Conservation (phyloP, 2,797 vertebrate species). For the Arrhamphus sclerolepis region DNA sequence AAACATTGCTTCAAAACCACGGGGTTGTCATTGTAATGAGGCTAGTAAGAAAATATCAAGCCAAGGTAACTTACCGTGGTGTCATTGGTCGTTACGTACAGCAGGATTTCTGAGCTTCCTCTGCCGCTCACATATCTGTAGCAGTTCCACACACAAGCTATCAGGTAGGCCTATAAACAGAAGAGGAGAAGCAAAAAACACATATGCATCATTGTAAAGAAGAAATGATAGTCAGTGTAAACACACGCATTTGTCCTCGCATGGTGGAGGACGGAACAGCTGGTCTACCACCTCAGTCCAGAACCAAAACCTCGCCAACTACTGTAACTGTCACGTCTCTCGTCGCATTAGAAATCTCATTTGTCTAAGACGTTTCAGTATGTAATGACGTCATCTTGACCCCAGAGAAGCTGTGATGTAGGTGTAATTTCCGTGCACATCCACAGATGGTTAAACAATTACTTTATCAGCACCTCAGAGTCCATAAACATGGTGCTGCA, state of each 20-base stretch:
- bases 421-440: slow-evolving; percentile 10
- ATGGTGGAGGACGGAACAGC: no score
- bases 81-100: slow-evolving; percentile 95
- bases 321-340: no score
- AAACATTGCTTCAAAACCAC: not conserved
- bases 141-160: slow-evolving; percentile 98
- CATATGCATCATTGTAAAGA: not conserved
- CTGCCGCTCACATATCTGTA: slow-evolving; percentile 93
- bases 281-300: no score
- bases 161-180: slow-evolving; percentile 88
- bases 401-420: slow-evolving; percentile 4
- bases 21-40: no score
- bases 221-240: no score
- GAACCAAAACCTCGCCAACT: no score
- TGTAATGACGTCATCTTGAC: slow-evolving; percentile 10
- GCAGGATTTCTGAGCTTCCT: slow-evolving; percentile 88
- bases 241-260: no score
- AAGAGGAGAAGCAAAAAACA: slow-evolving; percentile 1
- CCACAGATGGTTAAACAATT: not conserved
- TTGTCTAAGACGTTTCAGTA: slow-evolving; percentile 1
- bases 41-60: not conserved
- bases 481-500: not conserved
- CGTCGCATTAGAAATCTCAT: no score
- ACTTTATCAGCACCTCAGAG: not conserved
- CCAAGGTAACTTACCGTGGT: slow-evolving; percentile 85